These are phyloP conservation scores for Aphaenogaster floridana DNA, from an alignment of 1,140 invertebrate genomes.

Conservation along the genomic window DNA sequence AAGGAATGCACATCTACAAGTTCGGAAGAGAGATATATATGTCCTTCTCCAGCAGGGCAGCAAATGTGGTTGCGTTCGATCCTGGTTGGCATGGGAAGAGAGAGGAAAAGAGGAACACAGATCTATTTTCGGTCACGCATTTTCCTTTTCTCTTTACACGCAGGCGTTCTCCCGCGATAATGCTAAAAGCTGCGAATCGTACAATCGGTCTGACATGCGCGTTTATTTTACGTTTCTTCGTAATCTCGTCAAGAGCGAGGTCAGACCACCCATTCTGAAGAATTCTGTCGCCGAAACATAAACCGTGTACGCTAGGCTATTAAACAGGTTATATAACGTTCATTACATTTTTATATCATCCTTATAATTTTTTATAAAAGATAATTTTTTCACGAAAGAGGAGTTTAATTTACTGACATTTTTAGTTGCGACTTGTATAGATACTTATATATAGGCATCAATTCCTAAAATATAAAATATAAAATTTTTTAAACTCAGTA, in stretches of 20 bases:
- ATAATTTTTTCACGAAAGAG: too few species aligned
- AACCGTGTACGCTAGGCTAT: neutral
- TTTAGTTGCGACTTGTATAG: neutral
- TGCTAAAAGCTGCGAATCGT: slow-evolving; percentile 61
- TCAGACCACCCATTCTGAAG: slow-evolving; percentile 23
- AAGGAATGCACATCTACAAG: slow-evolving; percentile 19
- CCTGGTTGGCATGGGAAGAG: neutral
- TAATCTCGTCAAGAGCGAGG: slow-evolving; percentile 51
- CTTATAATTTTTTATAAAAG: neutral
- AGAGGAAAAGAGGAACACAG: slow-evolving; percentile 14
- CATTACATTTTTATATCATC: neutral
- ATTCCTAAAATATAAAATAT: slow-evolving; percentile 2
- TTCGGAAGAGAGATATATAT: slow-evolving; percentile 33
- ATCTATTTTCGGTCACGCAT: slow-evolving; percentile 68
- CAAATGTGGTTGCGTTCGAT: slow-evolving; percentile 6
- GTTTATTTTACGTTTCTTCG: slow-evolving; percentile 51
- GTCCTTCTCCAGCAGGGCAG: slow-evolving; percentile 23
- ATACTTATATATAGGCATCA: neutral
- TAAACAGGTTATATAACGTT: neutral
- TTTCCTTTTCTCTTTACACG: slow-evolving; percentile 60
- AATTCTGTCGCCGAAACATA: slow-evolving; percentile 24
- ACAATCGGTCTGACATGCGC: slow-evolving; percentile 32
- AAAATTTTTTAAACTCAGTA: neutral
- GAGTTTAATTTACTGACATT: neutral
- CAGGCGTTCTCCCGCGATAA: slow-evolving; percentile 53